A percentile compares a stretch with the other conserved stretches of the same genome.
Conservation (phyloP, 2,113 vertebrate species). For the Scortum barcoo region DNA sequence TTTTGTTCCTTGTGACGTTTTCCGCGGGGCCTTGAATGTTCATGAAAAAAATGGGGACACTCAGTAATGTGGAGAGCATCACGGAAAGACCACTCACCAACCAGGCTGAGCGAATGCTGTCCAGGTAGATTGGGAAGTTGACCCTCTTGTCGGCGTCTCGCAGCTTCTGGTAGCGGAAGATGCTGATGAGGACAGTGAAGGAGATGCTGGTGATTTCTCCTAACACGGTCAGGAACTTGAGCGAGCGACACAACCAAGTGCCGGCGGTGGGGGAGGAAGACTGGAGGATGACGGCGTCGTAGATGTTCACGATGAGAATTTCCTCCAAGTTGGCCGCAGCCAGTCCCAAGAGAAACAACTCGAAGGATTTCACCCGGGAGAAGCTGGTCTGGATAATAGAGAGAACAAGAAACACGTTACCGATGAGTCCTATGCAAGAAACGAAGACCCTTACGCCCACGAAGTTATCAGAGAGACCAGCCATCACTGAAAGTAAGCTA, state of each 20-base stretch:
- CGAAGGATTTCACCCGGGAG: conserved; percentile 77
- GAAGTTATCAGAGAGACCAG: conserved; percentile 9
- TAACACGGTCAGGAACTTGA: conserved; percentile 75
- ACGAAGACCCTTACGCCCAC: conserved; percentile 63
- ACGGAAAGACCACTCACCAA: conserved; percentile 57
- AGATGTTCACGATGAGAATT: conserved; percentile 78
- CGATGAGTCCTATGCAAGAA: conserved; percentile 73
- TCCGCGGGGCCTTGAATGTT: not conserved
- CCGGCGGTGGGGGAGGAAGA: fast-evolving
- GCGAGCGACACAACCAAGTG: conserved; percentile 48
- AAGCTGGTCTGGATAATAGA: conserved; percentile 59
- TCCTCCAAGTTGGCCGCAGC: conserved; percentile 78
- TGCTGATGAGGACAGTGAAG: conserved; percentile 83
- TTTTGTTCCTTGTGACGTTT: conserved; percentile 42
- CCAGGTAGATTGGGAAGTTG: conserved; percentile 73
- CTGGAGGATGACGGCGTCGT: conserved; percentile 54
- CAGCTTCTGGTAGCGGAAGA: conserved; percentile 85
- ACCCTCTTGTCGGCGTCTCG: conserved; percentile 62
- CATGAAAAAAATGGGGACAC: conserved; percentile 66
- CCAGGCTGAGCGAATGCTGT: conserved; percentile 65
- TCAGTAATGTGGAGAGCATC: conserved; percentile 44
- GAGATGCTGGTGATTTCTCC: conserved; percentile 79
- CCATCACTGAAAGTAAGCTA: conserved; percentile 47
- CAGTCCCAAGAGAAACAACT: conserved; percentile 81
- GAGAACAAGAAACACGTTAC: conserved; percentile 77